Percentiles rank a stretch among this genome's conserved stretches.
These are phyloP conservation scores for Cirrhinus mrigala DNA, from an alignment of 2,797 vertebrate genomes.

Conservation along the genomic window DNA sequence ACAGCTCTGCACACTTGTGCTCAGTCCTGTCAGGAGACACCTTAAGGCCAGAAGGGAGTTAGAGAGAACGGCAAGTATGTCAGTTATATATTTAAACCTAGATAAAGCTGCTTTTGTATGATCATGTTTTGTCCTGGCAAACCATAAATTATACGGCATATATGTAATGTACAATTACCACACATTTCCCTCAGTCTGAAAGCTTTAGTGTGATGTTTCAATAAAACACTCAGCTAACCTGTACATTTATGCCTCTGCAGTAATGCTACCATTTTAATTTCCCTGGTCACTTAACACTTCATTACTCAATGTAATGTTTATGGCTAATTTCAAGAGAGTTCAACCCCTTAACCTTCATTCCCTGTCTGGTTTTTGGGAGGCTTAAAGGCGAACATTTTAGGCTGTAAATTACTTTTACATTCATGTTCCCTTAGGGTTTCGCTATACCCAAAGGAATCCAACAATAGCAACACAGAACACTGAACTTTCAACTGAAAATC, in stretches of 20 bases:
- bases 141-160: slow-evolving; percentile 28
- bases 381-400: slow-evolving; percentile 51
- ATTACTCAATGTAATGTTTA: slow-evolving; percentile 64
- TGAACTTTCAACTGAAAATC: slow-evolving; percentile 50
- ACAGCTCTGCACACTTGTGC: background rate
- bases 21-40: background rate
- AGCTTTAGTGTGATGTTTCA: slow-evolving; percentile 33
- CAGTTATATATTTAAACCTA: background rate
- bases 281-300: slow-evolving; percentile 70
- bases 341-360: slow-evolving; percentile 54
- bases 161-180: slow-evolving; percentile 30
- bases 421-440: slow-evolving; percentile 53
- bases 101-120: background rate
- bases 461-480: slow-evolving; percentile 52
- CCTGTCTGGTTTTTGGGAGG: slow-evolving; percentile 47
- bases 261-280: slow-evolving; percentile 69
- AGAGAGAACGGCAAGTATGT: background rate
- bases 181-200: slow-evolving; percentile 17
- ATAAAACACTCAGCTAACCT: slow-evolving; percentile 35
- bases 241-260: slow-evolving; percentile 65
- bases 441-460: slow-evolving; percentile 54
- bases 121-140: slow-evolving; percentile 6
- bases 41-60: background rate
- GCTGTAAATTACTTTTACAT: slow-evolving; percentile 63
- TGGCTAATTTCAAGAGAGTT: slow-evolving; percentile 52